Base-by-base conservation (phyloP, 2,888 invertebrate species). In the Pocota personata region DNA sequence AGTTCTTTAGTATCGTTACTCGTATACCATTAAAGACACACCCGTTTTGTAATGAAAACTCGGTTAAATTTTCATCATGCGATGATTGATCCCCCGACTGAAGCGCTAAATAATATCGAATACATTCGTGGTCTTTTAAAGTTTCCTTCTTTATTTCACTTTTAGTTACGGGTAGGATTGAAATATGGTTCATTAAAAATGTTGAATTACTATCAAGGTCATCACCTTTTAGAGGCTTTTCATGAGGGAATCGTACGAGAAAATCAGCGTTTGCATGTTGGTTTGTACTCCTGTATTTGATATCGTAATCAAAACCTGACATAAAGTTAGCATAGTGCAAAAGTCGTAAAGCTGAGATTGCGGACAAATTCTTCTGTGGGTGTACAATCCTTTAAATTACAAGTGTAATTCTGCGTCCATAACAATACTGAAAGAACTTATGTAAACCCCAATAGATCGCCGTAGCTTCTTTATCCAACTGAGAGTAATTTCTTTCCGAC, bases 241-340 rank as follows among this genome's bases (percentile, higher is more conserved):
- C 48, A 3, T n/a, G 27, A 0, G 72, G 48, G 10, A 60, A 48
- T 2, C 58, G 60, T n/a, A n/a, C n/a, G n/a, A n/a, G n/a, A 27
- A 66, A 78, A 37, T 60, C 57, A 32, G 77, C 76, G 19, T 87
- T 83, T 0, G 82, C 69, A 35, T 72, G 32, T 32, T 76, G 75
- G 24, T 62, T 46, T 6, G 73, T 62, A 30, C 78, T 88, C n/a
- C 83, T 14, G 43, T 87, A 87, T n/a, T n/a, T 16, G 66, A 88
- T 87, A 14, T 48, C 52, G 19, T 88, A 88, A 35, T 84, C 27
- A 30, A 87, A 88, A 62, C 87, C 87, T 1, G 84, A 79, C 16
- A 86, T 46, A 21, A 87, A 78, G 10, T 82, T 58, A 12, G 87
- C 84, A 62, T 87, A 87, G 16, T 83, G 71, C 19, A 87, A 69